Percentiles rank a stretch among this genome's conserved stretches.
These are phyloP conservation scores for Panopea generosa DNA, from an alignment of 2,888 invertebrate species.

Conservation along the genomic window DNA sequence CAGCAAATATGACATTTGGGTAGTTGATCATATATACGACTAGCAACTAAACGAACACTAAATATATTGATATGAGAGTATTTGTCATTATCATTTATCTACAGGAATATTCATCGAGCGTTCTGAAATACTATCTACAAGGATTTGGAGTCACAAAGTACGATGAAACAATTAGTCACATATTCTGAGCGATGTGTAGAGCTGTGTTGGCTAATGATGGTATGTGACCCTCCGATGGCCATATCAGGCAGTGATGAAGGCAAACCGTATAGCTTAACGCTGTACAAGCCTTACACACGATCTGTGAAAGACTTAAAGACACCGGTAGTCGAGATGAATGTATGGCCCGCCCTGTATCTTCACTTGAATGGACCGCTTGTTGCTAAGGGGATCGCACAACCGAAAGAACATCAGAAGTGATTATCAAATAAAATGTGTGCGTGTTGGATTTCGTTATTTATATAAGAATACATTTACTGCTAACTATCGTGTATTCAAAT, in stretches of 20 bases:
- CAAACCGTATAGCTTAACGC: slow-evolving; percentile 6
- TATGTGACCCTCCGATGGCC: slow-evolving; percentile 38
- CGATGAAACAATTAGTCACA: background rate
- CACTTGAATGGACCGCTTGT: slow-evolving; percentile 22
- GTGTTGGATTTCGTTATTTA: no score
- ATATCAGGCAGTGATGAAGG: slow-evolving; percentile 1
- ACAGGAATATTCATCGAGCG: no score
- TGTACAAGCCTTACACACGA: slow-evolving; percentile 30
- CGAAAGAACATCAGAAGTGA: slow-evolving; percentile 32
- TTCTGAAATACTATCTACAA: no score
- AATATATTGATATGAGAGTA: no score
- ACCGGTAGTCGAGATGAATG: slow-evolving; percentile 20
- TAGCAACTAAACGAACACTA: no score
- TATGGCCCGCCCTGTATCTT: slow-evolving; percentile 36
- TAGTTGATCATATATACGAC: no score
- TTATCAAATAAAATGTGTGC: no score
- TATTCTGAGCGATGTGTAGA: slow-evolving; percentile 24
- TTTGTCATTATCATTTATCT: no score
- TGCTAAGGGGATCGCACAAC: slow-evolving; percentile 54
- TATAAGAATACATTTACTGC: no score
- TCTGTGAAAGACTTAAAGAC: slow-evolving; percentile 25
- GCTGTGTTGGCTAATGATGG: slow-evolving; percentile 36
- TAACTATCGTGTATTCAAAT: no score
- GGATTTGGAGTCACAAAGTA: no score
- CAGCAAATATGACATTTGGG: no score